Base-by-base conservation (phyloP, 2,113 vertebrate genomes). In the Eretmochelys imbricata region DNA sequence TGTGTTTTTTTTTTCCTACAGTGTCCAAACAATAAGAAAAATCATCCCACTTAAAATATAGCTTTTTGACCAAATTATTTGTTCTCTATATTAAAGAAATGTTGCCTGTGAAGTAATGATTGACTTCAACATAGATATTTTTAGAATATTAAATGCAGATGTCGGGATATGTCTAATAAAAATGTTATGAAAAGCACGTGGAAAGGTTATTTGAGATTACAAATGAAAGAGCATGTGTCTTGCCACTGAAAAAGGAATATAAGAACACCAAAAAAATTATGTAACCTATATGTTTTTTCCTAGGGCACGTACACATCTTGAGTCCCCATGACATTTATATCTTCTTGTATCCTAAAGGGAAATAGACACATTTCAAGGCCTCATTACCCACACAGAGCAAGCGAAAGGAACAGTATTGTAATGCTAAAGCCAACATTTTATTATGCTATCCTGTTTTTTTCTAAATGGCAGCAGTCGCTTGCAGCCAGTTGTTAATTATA, bases 281-380 rank as follows among this genome's bases (percentile, higher is more conserved):
- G 29, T 22, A 53, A 35, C 3, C 1, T 22, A 1, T 50, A 1
- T 69, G 3, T 82, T 91, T 42, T 42, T 94, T 75, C 69, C 17
- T 76, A 25, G 42, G 8, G 14, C 76, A 31, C 2, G 7, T 75
- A 20, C 8, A 50, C 75, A 54, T 46, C 38, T 82, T 48, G 4
- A 1, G 10, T 82, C 12, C 83, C 5, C 0, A 0, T 57, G 51
- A 75, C 54, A 54, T 46, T 62, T 5, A 5, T 51, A 17, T 14
- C 2, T 9, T 89, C 87, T 75, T 25, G 11, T 87, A 84, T 62
- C 29, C 2, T 35, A 29, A 89, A 80, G 4, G 62, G 3, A 86
- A 92, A 76, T 80, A 13, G 31, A 49, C 25, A 62, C 20, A n/a
- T 92, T 90, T 89, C 31, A n/a, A 72, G 2, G 27, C 8, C 11